Base-by-base conservation (phyloP, 2,113 vertebrate genomes). In the Rana temporaria region DNA sequence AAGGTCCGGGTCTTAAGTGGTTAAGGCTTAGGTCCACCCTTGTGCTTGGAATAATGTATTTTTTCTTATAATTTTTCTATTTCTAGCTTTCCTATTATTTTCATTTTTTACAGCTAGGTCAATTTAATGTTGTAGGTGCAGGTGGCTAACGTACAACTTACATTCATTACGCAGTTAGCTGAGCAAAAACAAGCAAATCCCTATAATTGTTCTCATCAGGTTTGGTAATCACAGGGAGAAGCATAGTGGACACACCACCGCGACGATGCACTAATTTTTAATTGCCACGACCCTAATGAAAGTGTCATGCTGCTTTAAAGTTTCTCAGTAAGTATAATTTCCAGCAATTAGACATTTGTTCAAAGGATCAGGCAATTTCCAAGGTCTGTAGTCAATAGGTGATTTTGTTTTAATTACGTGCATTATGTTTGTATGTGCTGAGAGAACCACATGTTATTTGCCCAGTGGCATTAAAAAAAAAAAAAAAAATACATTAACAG, bases 241-340 rank as follows among this genome's bases (percentile, higher is more conserved):
- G 20, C 53, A 60, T n/a, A 59, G 16, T 56, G 53, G 78, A 79
- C 55, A 48, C n/a, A 79, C 78, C 66, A 60, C 78, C 12, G 55
- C 17, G 77, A 9, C 18, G 26, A 68, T 34, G 53, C 52, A 68
- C 77, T 79, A 20, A 79, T 53, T 67, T 77, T 26, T 59, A 79
- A 69, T 79, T 56, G 60, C 65, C 32, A 38, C 70, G 60, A 59
- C 48, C 32, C 30, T 79, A 60, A 79, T 57, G 55, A 69, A 79
- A 3, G 19, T 15, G 78, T 34, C 66, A 60, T 48, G 66, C 78
- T 60, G 78, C n/a, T 67, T 69, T 79, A 34, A 32, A 79, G 53
- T 53, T 69, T 59, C 59, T 42, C 15, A 34, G 9, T 24, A 55
- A 22, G 52, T 68, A 12, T 67, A 16, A 69, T 68, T 68, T 79